Evolutionary conservation across 2,797 vertebrate species (phyloP).

Genomic region (Champsocephalus esox): DNA sequence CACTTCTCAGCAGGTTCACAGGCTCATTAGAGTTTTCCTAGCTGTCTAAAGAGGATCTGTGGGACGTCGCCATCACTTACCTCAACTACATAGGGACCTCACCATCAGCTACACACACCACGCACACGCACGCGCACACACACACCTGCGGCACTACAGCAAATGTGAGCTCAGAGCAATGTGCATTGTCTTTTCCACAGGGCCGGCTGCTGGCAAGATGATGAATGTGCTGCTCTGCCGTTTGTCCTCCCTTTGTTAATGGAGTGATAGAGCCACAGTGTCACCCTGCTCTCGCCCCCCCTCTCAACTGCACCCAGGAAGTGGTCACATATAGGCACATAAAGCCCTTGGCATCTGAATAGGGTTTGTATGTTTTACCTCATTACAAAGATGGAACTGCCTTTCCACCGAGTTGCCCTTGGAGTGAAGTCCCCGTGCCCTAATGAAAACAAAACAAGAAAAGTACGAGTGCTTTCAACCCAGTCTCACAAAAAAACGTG

Average conservation of each 20-base stretch:
- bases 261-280: conserved; percentile 75
- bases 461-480: neutral
- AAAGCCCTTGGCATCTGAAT: conserved; percentile 58
- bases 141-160: conserved; percentile 32
- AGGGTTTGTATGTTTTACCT: conserved; percentile 58
- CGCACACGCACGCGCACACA: conserved; percentile 24
- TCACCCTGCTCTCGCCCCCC: conserved; percentile 50
- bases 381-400: conserved; percentile 39
- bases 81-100: conserved; percentile 70
- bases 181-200: conserved; percentile 69
- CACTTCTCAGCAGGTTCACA: conserved; percentile 69
- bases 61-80: conserved; percentile 78
- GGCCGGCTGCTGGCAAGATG: conserved; percentile 69
- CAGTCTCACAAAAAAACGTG: too few relatives aligned
- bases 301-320: conserved; percentile 64
- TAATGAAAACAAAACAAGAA: conserved; percentile 31
- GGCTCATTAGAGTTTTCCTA: conserved; percentile 80
- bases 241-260: conserved; percentile 79
- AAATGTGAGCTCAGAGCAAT: conserved; percentile 59
- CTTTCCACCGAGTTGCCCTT: neutral
- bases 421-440: conserved; percentile 27
- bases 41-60: conserved; percentile 78
- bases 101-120: conserved; percentile 39
- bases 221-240: conserved; percentile 74
- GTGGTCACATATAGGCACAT: conserved; percentile 71